These are phyloP conservation scores for Urocitellus parryii DNA, from an alignment of 2,113 vertebrate species.

Conservation along the genomic window DNA sequence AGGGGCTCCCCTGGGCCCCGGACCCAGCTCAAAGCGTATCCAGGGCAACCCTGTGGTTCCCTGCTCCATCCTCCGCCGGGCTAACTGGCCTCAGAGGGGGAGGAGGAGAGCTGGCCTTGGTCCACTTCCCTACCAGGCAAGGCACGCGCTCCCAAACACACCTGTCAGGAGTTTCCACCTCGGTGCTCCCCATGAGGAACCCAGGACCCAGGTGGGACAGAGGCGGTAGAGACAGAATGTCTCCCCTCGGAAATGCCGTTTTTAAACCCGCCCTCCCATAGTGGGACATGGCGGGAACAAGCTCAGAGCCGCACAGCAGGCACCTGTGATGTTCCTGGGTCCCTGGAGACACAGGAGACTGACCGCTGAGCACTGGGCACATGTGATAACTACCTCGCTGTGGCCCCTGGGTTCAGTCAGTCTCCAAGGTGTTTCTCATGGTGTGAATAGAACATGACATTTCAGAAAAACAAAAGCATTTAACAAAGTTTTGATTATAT, in stretches of 20 bases:
- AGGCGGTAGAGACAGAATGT: not conserved
- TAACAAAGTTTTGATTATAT: not conserved
- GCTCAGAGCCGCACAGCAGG: too few species aligned
- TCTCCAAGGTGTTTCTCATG: not conserved
- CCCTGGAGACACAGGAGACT: too few species aligned
- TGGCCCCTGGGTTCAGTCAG: too few species aligned
- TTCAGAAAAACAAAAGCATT: not conserved
- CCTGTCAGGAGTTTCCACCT: too few species aligned
- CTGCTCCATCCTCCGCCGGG: too few species aligned
- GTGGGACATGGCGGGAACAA: too few species aligned
- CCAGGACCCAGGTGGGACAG: not conserved
- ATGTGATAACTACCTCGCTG: too few species aligned
- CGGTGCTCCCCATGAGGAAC: not conserved
- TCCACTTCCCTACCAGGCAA: accelerated
- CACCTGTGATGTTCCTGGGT: too few species aligned
- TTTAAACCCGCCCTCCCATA: not conserved
- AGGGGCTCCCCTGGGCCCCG: too few species aligned
- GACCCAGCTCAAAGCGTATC: too few species aligned
- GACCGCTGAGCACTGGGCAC: too few species aligned
- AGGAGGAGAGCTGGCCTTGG: not conserved
- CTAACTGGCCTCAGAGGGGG: accelerated
- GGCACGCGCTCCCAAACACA: not conserved
- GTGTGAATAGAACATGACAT: not conserved
- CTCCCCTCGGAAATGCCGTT: not conserved
- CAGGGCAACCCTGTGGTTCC: not conserved